Base-by-base conservation (phyloP, 2,888 invertebrate species). In the Teleiodes luculella region DNA sequence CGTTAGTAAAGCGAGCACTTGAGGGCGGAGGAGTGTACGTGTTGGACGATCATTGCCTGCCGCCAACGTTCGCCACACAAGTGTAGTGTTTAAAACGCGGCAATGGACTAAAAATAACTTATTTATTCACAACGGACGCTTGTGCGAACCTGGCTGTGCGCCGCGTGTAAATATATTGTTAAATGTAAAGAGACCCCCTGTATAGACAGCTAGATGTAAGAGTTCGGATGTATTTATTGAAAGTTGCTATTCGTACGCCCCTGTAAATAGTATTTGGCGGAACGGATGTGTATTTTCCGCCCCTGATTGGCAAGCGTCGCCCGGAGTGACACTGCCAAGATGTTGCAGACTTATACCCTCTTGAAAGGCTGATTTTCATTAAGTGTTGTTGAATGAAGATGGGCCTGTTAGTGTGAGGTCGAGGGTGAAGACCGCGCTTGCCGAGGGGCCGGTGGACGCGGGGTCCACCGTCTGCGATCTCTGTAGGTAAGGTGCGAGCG, bases 1-100 rank as follows among this genome's bases (percentile, higher is more conserved):
- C 93, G 75, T 85, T 93, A 77, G 89, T 93, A 70, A 94, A 94
- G 85, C 92, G 94, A 84, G 93, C 94, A 78, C 80, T 91, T 64
- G 92, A 92, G 67, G 92, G 92, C 79, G 86, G 86, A 70, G 89
- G 87, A 81, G 94, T 94, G 76, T 94, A 94, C 90, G 93, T 94
- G 78, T 91, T 94, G 83, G 94, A 94, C 90, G 94, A 94, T 85
- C 94, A 94, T 80, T 94, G 93, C 88, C 86, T 91, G 76, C 93
- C 93, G 83, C 93, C 93, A 67, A 93, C 93, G 78, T 93, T 94
- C 80, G 94, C 94, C 72, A 94, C 94, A 76, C 94, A 94, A 91
- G 94, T 94, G 90, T 94, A 94, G 92, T 91, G 83, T 64, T 63
- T 58, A 69, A 65, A 62, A 66, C 59, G 70, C 74, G 72, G 64